phyloP scores from a whole-genome alignment of 2,888 invertebrate species.

The Timema podura region DNA sequence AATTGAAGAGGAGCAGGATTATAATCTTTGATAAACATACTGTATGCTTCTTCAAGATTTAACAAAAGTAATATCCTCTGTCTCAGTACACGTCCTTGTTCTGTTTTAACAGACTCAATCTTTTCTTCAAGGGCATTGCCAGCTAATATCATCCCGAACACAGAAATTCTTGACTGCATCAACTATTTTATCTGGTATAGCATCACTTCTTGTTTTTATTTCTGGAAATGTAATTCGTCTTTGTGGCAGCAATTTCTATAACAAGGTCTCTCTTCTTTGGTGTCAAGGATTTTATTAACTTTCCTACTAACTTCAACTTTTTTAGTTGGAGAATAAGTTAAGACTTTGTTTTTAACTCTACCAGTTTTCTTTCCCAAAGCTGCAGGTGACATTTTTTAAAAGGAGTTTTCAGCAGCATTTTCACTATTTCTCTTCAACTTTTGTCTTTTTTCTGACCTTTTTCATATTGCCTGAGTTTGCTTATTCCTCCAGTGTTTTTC shows the following conservation, averaged over 20 bases:
- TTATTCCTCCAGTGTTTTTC: neutral
- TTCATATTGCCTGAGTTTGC: constrained; percentile 1
- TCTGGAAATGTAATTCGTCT: neutral
- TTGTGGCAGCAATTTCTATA: neutral
- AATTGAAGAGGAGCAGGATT: neutral
- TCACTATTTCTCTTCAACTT: neutral
- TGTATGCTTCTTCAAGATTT: constrained; percentile 6
- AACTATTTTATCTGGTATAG: neutral
- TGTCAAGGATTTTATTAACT: neutral
- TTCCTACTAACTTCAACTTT: neutral
- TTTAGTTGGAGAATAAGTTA: constrained; percentile 5
- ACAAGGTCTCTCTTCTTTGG: neutral
- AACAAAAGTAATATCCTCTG: neutral
- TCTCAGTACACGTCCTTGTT: neutral
- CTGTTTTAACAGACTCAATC: neutral
- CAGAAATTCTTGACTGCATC: neutral
- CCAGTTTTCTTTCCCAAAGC: neutral
- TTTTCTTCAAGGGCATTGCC: neutral
- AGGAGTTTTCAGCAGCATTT: neutral
- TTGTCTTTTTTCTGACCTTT: neutral
- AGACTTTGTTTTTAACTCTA: neutral
- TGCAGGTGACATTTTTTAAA: neutral
- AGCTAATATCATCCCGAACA: constrained; percentile 11
- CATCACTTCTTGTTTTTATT: neutral
- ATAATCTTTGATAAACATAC: constrained; percentile 7